phyloP scores from a whole-genome alignment of 64 coral and sea anemone species.

The Actinia equina region DNA sequence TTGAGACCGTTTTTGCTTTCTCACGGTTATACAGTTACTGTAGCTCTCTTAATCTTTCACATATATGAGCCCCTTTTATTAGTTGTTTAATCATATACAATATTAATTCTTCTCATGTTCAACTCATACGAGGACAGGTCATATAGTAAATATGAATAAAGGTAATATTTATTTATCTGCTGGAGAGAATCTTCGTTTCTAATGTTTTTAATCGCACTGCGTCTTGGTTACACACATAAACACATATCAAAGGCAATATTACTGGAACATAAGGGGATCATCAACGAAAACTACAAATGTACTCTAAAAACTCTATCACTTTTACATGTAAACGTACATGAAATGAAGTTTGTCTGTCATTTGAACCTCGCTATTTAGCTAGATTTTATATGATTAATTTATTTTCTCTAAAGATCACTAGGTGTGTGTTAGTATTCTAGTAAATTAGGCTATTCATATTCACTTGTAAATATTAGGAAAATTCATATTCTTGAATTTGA shows the following conservation, averaged over 20 bases:
- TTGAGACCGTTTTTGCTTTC: conserved; percentile 4
- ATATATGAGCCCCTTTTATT: not conserved
- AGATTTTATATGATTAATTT: not conserved
- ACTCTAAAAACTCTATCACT: not conserved
- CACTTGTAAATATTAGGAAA: not conserved
- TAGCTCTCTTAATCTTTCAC: not conserved
- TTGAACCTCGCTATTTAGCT: not conserved
- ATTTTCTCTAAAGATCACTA: not conserved
- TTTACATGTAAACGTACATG: not conserved
- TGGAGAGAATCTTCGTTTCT: not conserved
- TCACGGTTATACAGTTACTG: not conserved
- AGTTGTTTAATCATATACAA: not conserved
- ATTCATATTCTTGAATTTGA: not conserved
- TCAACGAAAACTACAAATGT: not conserved
- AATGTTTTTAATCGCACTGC: not conserved
- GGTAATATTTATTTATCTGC: not conserved
- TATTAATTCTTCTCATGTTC: not conserved
- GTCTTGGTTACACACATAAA: not conserved
- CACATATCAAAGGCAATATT: not conserved
- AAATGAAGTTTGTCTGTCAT: not conserved
- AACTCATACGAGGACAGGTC: not conserved
- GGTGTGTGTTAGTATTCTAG: not conserved
- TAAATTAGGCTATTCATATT: not conserved
- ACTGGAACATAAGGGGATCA: not conserved
- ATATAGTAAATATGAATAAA: not conserved